Evolutionary conservation across 2,797 vertebrate genomes (phyloP).

Genomic region (Sebastes alutus): DNA sequence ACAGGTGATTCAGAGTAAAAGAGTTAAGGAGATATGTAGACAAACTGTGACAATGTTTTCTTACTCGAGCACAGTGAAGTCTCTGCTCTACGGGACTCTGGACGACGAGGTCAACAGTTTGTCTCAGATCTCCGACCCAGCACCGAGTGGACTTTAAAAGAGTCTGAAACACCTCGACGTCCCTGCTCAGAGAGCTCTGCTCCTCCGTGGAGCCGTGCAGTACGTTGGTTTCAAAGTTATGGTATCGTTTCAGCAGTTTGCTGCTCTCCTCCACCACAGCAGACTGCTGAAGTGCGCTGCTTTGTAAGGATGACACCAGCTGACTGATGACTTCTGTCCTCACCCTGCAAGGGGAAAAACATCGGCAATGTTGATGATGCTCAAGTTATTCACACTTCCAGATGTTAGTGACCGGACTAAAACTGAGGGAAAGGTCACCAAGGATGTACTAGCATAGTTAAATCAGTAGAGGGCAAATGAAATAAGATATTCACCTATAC

Average conservation of each 20-base stretch:
- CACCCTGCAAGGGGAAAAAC: slow-evolving; percentile 22
- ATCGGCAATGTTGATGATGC: not conserved
- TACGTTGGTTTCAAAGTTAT: not conserved
- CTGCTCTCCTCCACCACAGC: slow-evolving; percentile 23
- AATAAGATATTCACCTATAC: not conserved
- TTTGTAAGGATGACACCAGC: slow-evolving; percentile 45
- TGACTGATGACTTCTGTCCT: slow-evolving; percentile 28
- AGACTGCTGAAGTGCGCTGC: slow-evolving; percentile 29
- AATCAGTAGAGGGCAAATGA: not conserved
- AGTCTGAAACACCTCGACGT: not conserved
- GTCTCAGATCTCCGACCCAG: slow-evolving; percentile 3
- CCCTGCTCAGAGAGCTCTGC: not conserved
- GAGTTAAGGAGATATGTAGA: not conserved
- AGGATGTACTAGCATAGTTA: not conserved
- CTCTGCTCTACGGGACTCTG: slow-evolving; percentile 16
- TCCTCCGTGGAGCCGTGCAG: not conserved
- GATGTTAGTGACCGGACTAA: not conserved
- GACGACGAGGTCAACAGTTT: not conserved
- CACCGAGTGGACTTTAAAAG: not conserved
- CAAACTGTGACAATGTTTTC: slow-evolving; percentile 24
- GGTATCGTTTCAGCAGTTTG: slow-evolving; percentile 39
- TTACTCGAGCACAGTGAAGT: slow-evolving; percentile 38
- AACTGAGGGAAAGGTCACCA: not conserved
- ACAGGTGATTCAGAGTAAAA: not conserved
- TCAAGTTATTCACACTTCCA: not conserved